Base-by-base conservation (phyloP, 2,888 invertebrate genomes). In the Andrena bucephala region DNA sequence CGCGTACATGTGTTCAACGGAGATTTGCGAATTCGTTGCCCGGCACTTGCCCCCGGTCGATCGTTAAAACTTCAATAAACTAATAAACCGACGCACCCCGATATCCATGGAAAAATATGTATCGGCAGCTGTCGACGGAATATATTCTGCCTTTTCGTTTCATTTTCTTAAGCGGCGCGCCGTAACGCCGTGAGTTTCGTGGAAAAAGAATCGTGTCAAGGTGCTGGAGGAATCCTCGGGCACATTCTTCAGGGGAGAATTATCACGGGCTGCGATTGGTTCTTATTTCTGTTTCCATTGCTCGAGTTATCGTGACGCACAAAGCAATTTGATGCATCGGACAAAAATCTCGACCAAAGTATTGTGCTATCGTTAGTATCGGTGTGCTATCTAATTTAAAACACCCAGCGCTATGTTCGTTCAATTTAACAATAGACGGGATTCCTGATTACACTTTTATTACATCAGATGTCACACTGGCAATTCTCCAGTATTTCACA, bases 381-480 rank as follows among this genome's bases (percentile, higher is more conserved):
- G 42, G 36, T 10, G 10, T 13, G 36, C 36, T 36, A 36, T 36
- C 3, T 2, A 10, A 36, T 36, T 13, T 36, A 36, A 4, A 42
- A 63, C 10, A 13, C 36, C 20, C 65, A 60, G n/a, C 52, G 59
- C 7, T 27, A n/a, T 6, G 52, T 77, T 74, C 69, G 65, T 86
- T 76, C 79, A 42, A 75, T 77, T 82, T 74, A 66, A 74, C 69
- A 33, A 6, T 57, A 36, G 29, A 63, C 10, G 27, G 50, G 33
- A 69, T 42, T 20, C 60, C 1, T 20, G 36, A 16, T 52, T 27
- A 5, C 54, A 10, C 13, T 48, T 29, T 10, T 31, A 31, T 80
- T 80, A 77, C 75, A n/a, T 75, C 77, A 77, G 27, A 33, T 60
- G 54, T 86, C 75, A 67, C 67, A 57, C 36, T 86, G 85, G 85